Conservation (phyloP, 2,797 vertebrate genomes). For the Catostomus latipinnis region DNA sequence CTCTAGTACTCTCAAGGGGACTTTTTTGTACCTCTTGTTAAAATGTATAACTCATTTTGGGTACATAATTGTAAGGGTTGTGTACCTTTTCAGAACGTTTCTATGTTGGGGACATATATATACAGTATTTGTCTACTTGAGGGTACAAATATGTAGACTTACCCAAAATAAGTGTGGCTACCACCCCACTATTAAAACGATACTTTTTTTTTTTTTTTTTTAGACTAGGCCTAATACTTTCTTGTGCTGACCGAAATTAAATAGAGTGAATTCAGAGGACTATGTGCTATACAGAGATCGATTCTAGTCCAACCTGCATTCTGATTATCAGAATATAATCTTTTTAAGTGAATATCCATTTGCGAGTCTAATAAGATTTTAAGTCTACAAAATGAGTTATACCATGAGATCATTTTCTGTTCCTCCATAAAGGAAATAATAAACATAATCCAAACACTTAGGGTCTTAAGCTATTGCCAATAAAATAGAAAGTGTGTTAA, state of each 20-base stretch:
- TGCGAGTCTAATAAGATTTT: background rate
- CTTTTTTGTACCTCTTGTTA: too few relatives aligned
- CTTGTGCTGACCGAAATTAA: background rate
- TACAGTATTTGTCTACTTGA: too few relatives aligned
- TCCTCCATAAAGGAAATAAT: background rate
- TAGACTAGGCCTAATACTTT: background rate
- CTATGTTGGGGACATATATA: too few relatives aligned
- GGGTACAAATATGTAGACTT: too few relatives aligned
- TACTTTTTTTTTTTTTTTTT: too few relatives aligned
- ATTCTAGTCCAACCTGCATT: background rate
- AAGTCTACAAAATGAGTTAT: background rate
- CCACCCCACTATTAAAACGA: too few relatives aligned
- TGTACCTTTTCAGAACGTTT: too few relatives aligned
- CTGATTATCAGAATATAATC: background rate
- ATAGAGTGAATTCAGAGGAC: background rate
- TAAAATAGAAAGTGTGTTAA: background rate
- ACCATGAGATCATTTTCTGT: background rate
- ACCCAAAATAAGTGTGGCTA: too few relatives aligned
- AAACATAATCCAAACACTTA: slow-evolving; percentile 1
- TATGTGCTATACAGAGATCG: background rate
- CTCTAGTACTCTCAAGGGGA: too few relatives aligned
- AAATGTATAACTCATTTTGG: too few relatives aligned
- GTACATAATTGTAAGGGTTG: too few relatives aligned
- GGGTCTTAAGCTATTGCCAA: background rate
- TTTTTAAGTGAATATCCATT: background rate